Evolutionary conservation across 2,797 vertebrate genomes (phyloP), one percentile per base, ranked within the genome.

Genomic region (Prunella strophiata): DNA sequence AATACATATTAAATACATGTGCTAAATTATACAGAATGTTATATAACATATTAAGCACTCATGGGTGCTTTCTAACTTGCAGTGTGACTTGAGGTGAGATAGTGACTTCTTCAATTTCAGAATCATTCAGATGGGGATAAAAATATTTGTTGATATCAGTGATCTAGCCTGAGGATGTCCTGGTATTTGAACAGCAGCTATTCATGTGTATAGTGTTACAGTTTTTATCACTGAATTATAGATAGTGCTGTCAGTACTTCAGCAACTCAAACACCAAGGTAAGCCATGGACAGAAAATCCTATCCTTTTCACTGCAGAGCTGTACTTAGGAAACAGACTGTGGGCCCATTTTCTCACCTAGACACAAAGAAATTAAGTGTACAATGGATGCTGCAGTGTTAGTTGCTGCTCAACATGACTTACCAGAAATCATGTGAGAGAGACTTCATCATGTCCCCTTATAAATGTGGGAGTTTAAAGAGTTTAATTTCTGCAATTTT

Each of bases 171-270:
- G 55, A 93, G 66, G 42, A 54, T 3, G 3, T 27, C n/a, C 47
- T 63, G 30, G 23, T 91, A 62, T 80, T 76, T 94, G 36, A 91
- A 80, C n/a, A 86, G 62, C 45, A 94, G 58, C 30, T 63, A 59
- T 87, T 77, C 51, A 72, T 22, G 40, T 32, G 23, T 45, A 67
- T 14, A 76, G 16, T 34, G 29, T 45, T 88, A 85, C 75, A 54
- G 59, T 34, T 85, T 76, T 88, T 82, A 61, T 55, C 76, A 78
- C 73, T 83, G 65, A 77, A 65, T 83, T 92, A 63, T 23, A 85
- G n/a, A 88, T 26, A 70, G 22, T 38, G 18, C 42, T 67, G 50
- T 43, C n/a, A 89, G 14, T 68, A 72, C 73, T 78, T 91, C 50
- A 89, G 47, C 29, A 82, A 59, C 43, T 67, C 57, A 38, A 89